Evolutionary conservation across 2,797 vertebrate species (phyloP).

Genomic region (Steatocranus sp.): DNA sequence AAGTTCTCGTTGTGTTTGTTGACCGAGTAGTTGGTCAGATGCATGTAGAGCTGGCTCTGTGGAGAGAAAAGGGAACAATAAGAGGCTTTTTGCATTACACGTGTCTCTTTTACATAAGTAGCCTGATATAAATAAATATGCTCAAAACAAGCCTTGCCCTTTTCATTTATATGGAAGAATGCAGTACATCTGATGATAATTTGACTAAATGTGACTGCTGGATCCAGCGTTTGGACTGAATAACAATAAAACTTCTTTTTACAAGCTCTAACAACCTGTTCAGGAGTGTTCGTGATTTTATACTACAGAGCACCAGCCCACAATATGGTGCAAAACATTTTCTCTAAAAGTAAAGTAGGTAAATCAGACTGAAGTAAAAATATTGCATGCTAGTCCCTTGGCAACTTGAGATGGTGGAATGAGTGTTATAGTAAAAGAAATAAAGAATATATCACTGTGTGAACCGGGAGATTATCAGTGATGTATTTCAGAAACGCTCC

Average conservation of each 20-base stretch:
- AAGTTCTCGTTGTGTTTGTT: constrained; percentile 98
- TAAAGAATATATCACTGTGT: neutral
- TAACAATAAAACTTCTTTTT: neutral
- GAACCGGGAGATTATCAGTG: neutral
- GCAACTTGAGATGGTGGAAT: neutral
- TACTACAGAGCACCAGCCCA: neutral
- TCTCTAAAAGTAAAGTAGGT: neutral
- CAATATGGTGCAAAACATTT: neutral
- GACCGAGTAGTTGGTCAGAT: constrained; percentile 98
- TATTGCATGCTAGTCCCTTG: constrained; percentile 14
- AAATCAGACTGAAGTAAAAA: neutral
- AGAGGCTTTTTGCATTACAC: neutral
- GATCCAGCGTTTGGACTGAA: neutral
- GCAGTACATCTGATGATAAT: neutral
- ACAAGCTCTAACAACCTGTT: neutral
- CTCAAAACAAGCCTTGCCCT: neutral
- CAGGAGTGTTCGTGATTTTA: neutral
- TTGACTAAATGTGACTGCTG: neutral
- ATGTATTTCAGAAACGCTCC: neutral
- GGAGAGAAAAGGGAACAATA: neutral
- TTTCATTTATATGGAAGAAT: neutral
- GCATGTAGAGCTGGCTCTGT: constrained; percentile 96
- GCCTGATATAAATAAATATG: neutral
- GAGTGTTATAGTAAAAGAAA: neutral
- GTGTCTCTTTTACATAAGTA: neutral